Conservation (phyloP, 1,140 invertebrate genomes). For the Cyrtorhinus lividipennis region DNA sequence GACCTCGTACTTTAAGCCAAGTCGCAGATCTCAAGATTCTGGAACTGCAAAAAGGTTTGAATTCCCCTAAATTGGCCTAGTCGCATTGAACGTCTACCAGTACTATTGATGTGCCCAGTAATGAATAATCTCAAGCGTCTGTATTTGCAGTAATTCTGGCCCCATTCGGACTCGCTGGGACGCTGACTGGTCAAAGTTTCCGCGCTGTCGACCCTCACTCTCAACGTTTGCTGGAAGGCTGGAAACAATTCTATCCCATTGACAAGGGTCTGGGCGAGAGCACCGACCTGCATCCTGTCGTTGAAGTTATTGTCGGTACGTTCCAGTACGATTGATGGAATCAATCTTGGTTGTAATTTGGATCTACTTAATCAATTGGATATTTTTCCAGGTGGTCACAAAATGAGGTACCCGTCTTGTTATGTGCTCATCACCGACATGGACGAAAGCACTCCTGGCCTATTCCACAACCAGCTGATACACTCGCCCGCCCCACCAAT, state of each 20-base stretch:
- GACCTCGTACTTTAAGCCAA: too few species aligned
- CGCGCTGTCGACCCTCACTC: conserved; percentile 54
- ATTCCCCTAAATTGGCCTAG: too few species aligned
- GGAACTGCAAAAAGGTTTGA: too few species aligned
- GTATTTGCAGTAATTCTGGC: conserved; percentile 89
- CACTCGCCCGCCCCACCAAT: neutral
- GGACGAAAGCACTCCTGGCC: conserved; percentile 41
- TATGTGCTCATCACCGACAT: conserved; percentile 84
- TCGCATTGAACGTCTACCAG: too few species aligned
- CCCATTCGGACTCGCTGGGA: conserved; percentile 83
- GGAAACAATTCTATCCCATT: conserved; percentile 86
- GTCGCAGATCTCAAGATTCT: too few species aligned
- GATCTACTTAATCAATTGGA: neutral
- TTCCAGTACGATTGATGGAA: too few species aligned
- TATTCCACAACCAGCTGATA: conserved; percentile 18
- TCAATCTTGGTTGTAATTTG: neutral
- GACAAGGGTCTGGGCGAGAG: conserved; percentile 26
- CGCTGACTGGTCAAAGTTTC: conserved; percentile 72
- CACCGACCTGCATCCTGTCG: conserved; percentile 44
- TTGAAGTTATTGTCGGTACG: conserved; percentile 54
- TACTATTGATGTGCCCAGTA: too few species aligned
- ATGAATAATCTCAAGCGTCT: too few species aligned
- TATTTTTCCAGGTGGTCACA: conserved; percentile 53
- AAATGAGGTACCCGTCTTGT: conserved; percentile 86
- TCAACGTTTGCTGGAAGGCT: conserved; percentile 75